A percentile compares a stretch with the other conserved stretches of the same genome.
Conservation (phyloP, 2,797 vertebrate genomes). For the Chaunax sp. region DNA sequence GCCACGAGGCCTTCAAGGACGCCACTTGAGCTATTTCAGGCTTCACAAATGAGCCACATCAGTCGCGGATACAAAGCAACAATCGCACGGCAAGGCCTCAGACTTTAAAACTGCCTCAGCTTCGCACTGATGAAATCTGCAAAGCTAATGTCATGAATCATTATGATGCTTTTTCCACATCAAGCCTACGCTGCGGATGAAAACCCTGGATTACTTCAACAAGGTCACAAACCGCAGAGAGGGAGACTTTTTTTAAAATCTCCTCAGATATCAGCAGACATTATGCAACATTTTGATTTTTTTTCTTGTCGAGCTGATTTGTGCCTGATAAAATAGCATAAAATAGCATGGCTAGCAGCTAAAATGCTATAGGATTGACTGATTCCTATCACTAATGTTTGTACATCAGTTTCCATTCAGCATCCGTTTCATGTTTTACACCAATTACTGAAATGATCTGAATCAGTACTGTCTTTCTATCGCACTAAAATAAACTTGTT, state of each 20-base stretch:
- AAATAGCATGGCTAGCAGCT: no score
- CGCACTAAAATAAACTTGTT: no score
- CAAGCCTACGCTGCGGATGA: neutral
- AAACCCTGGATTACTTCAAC: conserved; percentile 25
- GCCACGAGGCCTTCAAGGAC: conserved; percentile 51
- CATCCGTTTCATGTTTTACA: no score
- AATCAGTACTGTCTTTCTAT: no score
- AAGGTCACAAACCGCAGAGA: conserved; percentile 17
- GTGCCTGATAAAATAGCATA: no score
- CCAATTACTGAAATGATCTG: no score
- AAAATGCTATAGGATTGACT: no score
- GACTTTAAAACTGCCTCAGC: conserved; percentile 34
- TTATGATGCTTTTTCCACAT: conserved; percentile 9
- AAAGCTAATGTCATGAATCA: conserved; percentile 27
- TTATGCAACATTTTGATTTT: no score
- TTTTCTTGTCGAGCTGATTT: no score
- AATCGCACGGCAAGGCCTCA: conserved; percentile 35
- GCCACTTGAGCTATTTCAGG: conserved; percentile 65
- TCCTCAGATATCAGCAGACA: neutral
- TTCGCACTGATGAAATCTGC: conserved; percentile 33
- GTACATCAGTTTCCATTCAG: no score
- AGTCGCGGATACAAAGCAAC: conserved; percentile 52
- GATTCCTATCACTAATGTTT: no score
- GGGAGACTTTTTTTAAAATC: neutral
- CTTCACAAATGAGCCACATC: conserved; percentile 48